These are phyloP conservation scores for Sesamia inferens DNA, from an alignment of 2,888 invertebrate genomes.

Conservation along the genomic window DNA sequence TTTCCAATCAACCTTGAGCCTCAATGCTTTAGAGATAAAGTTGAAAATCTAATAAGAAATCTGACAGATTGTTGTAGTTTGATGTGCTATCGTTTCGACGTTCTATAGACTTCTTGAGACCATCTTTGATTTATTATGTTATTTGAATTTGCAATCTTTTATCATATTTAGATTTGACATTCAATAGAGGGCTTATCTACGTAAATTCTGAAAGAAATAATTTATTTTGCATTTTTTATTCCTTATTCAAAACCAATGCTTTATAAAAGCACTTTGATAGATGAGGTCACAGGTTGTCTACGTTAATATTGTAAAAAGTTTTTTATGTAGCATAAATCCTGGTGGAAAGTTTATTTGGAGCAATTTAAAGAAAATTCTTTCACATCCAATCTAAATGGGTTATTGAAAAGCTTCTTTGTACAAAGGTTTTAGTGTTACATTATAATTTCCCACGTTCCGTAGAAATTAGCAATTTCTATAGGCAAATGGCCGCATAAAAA, in stretches of 20 bases:
- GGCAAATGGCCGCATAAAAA: constrained; percentile 42
- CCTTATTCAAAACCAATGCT: constrained; percentile 55
- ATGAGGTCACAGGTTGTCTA: constrained; percentile 64
- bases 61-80: too few species aligned
- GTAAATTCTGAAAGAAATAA: constrained; percentile 56
- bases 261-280: constrained; percentile 65
- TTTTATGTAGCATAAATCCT: constrained; percentile 53
- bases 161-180: constrained; percentile 51
- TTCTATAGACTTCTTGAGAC: constrained; percentile 1
- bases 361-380: constrained; percentile 60
- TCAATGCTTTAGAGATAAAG: too few species aligned
- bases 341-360: constrained; percentile 32
- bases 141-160: constrained; percentile 54
- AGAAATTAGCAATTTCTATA: constrained; percentile 43
- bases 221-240: constrained; percentile 62
- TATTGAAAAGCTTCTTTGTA: constrained; percentile 55
- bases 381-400: constrained; percentile 52
- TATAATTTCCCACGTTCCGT: constrained; percentile 37
- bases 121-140: constrained; percentile 26
- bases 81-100: too few species aligned
- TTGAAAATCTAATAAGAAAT: too few species aligned
- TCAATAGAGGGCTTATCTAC: constrained; percentile 56
- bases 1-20: too few species aligned
- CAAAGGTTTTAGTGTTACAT: constrained; percentile 48
- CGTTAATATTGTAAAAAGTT: constrained; percentile 58